Evolutionary conservation across 1,140 invertebrate species (phyloP), one percentile per base, ranked within the genome.

Genomic region (Drosophila mojavensis): DNA sequence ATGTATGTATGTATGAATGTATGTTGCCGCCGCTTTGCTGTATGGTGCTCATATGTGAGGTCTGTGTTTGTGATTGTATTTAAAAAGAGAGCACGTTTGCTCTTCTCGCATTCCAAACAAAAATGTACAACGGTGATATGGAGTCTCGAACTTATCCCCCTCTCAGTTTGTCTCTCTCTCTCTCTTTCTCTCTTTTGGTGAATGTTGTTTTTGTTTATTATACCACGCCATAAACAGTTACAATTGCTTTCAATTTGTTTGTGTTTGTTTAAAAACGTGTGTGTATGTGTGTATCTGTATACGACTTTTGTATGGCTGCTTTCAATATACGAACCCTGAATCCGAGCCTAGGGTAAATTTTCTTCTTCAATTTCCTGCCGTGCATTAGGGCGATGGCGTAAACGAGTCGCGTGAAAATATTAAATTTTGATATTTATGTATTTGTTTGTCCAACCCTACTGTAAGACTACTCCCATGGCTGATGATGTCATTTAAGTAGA

Each of bases 161-260:
- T 17, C n/a, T 9, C 30, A 30, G 36, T 53, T 78, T 3, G 3
- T 24, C 53, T 66, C 65, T 68, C 33, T 66, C 65, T 68, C 33
- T 45, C n/a, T 61, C 30, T 61, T 9, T 15, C 28, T 9, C 26
- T 36, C 47, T 80, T 47, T 65, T 56, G n/a, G 55, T 62, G 76
- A 58, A 54, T 71, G 75, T 76, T 80, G 78, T 84, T 84, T 84
- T 72, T 73, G 59, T 84, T 90, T 74, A 45, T 70, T 15, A 15
- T 6, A 48, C 15, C 15, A 79, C 75, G 48, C 59, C 74, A 89
- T 79, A 84, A 90, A 90, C 85, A 79, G 80, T 84, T 89, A 89
- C 36, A 89, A 89, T 86, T 86, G 80, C 55, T 69, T 78, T 69
- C 63, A 60, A 43, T 63, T 53, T 28, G 51, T 58, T 24, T 78